Base-by-base conservation (phyloP, 2,888 invertebrate genomes). In the Troilus luridus region DNA sequence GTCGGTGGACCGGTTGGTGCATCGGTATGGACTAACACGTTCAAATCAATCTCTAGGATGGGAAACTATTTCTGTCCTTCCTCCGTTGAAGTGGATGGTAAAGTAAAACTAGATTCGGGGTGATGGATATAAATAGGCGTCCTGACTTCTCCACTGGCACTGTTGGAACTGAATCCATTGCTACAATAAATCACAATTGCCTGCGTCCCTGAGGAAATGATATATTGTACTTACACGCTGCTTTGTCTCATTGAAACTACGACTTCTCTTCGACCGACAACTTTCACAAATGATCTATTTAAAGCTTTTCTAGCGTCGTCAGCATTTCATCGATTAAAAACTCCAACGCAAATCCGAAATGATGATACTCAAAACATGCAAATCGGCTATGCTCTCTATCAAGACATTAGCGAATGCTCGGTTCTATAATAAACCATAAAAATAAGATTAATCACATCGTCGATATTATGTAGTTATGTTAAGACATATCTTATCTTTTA, bases 211-310 rank as follows among this genome's bases (percentile, higher is more conserved):
- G 6, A 27, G 27, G 6, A 72, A 72, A 14, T 72, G 72, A 72
- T 72, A 72, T 72, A 72, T 72, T 27, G 72, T 72, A 27, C 27
- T 27, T 72, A 27, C 27, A 27, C 72, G 17, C 1, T 27, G 27
- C 41, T 17, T 77, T 77, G 72, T 77, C 72, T 77, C 72, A 77
- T 77, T 77, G 72, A 77, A 77, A 77, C 72, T 41, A 41, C 72
- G 27, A 72, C 27, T 27, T 27, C 21, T 8, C 72, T 27, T 17
- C 72, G 8, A 17, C 72, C 19, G 17, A 41, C 7, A 77, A 41
- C 72, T 77, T 77, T 77, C 72, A 77, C 72, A 0, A 7, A 8
- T 77, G 27, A 19, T 27, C 72, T 77, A 77, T 77, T 59, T 77
- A 19, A 41, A 11, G 12, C 1, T 77, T 77, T 17, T 27, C 17